Conservation (phyloP, 2,113 vertebrate genomes). For the Atrichornis clamosus region DNA sequence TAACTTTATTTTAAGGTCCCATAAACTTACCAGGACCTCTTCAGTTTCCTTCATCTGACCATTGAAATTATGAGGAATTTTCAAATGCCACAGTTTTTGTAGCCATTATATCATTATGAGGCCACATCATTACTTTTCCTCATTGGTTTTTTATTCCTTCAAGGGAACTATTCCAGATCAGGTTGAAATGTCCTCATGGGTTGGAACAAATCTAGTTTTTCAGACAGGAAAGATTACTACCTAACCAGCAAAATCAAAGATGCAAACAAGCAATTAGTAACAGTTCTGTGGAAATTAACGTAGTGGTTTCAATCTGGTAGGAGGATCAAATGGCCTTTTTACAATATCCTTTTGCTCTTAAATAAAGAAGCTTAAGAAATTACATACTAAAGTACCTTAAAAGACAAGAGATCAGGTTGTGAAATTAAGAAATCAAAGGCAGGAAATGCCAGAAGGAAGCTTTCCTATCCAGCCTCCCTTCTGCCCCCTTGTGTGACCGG, state of each 20-base stretch:
- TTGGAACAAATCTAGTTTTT: background rate
- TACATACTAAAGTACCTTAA: background rate
- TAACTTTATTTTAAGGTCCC: background rate
- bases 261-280: background rate
- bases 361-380: constrained; percentile 4
- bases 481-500: background rate
- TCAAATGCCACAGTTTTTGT: background rate
- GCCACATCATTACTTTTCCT: background rate
- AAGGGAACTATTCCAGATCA: background rate
- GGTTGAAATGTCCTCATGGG: background rate
- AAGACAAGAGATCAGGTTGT: background rate
- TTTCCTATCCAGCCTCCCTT: background rate
- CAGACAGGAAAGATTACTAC: background rate
- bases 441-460: background rate
- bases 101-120: background rate
- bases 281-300: background rate
- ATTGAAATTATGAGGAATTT: background rate
- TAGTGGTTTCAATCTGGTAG: background rate
- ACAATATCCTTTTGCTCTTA: background rate
- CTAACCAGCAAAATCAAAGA: background rate
- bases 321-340: background rate
- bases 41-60: background rate
- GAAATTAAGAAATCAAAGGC: background rate
- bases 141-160: background rate
- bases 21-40: background rate